Evolutionary conservation across 1,140 invertebrate genomes (phyloP).

Genomic region (Druon quercuslanigerum): DNA sequence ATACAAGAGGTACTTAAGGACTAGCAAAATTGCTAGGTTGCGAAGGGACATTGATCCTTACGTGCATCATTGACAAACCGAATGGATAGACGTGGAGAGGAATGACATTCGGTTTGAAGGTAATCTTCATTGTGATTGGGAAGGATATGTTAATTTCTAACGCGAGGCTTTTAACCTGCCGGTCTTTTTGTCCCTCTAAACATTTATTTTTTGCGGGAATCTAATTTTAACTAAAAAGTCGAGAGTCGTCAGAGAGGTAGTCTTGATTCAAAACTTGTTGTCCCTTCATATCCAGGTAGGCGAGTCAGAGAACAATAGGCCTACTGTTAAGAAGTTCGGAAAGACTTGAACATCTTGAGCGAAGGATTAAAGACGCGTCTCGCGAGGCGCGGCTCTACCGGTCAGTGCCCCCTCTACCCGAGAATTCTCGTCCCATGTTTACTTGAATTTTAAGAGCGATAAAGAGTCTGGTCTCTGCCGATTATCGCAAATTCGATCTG

Average conservation of each 20-base stretch:
- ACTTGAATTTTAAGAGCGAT: conserved; percentile 63
- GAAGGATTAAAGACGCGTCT: conserved; percentile 70
- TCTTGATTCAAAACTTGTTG: background rate
- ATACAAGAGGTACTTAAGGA: conserved; percentile 8
- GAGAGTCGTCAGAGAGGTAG: background rate
- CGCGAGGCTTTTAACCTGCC: background rate
- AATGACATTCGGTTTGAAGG: conserved; percentile 9
- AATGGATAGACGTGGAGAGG: background rate
- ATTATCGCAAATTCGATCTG: conserved; percentile 29
- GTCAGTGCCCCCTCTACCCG: conserved; percentile 68
- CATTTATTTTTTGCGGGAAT: background rate
- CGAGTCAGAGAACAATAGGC: conserved; percentile 29
- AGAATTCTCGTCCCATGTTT: conserved; percentile 56
- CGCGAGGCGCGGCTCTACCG: conserved; percentile 71
- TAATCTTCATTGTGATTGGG: background rate
- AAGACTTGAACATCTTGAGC: conserved; percentile 36
- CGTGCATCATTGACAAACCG: conserved; percentile 11
- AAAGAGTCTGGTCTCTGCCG: conserved; percentile 27
- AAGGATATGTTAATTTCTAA: background rate
- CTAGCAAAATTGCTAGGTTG: background rate
- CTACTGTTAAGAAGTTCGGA: conserved; percentile 32
- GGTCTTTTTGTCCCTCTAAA: background rate
- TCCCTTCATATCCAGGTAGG: background rate
- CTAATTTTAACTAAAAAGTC: background rate
- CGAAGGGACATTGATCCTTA: conserved; percentile 22